Evolutionary conservation across 2,888 invertebrate genomes (phyloP), one percentile per base, ranked within the genome.

Genomic region (Tryphoninae sp.): DNA sequence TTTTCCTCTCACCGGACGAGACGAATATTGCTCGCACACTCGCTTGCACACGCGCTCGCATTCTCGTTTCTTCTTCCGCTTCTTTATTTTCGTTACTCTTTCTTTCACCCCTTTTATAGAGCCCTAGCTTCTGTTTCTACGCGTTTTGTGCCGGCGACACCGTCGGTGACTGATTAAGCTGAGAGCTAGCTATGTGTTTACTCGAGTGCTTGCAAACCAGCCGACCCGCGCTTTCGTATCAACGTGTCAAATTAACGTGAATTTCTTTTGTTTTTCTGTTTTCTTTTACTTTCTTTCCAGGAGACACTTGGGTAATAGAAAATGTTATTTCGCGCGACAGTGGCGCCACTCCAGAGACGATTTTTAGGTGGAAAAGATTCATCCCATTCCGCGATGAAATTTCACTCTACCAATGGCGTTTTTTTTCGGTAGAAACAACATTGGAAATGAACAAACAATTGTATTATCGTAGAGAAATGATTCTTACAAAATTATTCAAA

Each of bases 1-100:
- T 81, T 68, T 81, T 81, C 73, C 71, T 80, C 76, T 80, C 76
- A 53, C 72, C 22, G 69, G 61, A 81, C 61, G 51, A 51, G 45
- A 67, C 40, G 51, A 76, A 76, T 76, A 76, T 51, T 76, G 49
- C 59, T 76, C 51, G 51, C 40, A 76, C 51, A 61, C 75, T 76
- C 59, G 49, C 45, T 75, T 75, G 58, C 67, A 67, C 45, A 65
- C 75, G 59, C 75, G 59, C 45, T 67, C 51, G 19, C 13, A 55
- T 55, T 67, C 45, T 74, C 75, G n/a, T 16, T 9, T 19, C 49
- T 16, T 40, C 16, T 67, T 45, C 55, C 53, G 19, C 26, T 71
- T 8, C 8, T 67, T 45, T n/a, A 11, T 11, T 55, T 9, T 4
- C 40, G 7, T 45, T 7, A 13, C 58, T 53, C 2, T 6, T 59